Evolutionary conservation across 2,888 invertebrate species (phyloP).

Genomic region (Steinernema scapterisci): DNA sequence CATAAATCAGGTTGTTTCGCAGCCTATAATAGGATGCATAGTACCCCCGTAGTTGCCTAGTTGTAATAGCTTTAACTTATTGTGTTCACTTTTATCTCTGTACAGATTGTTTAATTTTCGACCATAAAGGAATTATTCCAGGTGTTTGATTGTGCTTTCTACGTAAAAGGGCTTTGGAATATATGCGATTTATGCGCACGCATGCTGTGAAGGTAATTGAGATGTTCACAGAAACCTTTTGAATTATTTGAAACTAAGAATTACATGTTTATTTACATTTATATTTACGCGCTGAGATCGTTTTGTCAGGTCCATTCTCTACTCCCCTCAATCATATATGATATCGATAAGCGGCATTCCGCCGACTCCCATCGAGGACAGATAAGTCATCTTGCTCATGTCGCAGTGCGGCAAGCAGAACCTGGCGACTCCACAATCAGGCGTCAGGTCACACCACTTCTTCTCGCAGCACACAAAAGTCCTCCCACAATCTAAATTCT

Average conservation of each 20-base stretch:
- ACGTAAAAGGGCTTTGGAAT: too few species aligned
- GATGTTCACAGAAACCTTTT: too few species aligned
- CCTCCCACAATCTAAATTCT: constrained; percentile 44
- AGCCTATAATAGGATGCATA: background rate
- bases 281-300: background rate
- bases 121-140: too few species aligned
- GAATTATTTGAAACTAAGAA: background rate
- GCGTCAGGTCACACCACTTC: constrained; percentile 51
- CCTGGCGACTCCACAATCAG: constrained; percentile 44
- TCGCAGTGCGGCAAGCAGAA: constrained; percentile 48
- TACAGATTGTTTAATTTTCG: background rate
- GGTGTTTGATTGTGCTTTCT: too few species aligned
- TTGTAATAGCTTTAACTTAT: constrained; percentile 26
- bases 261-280: background rate
- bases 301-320: background rate
- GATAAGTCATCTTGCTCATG: constrained; percentile 51
- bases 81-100: background rate
- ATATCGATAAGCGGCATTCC: constrained; percentile 40
- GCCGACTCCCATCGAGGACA: constrained; percentile 34
- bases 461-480: constrained; percentile 52
- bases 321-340: constrained; percentile 36
- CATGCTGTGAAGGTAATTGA: too few species aligned
- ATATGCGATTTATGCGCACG: too few species aligned
- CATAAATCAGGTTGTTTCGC: constrained; percentile 27
- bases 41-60: background rate